phyloP scores from a whole-genome alignment of 2,113 vertebrate genomes.

The Megatriorchis doriae region DNA sequence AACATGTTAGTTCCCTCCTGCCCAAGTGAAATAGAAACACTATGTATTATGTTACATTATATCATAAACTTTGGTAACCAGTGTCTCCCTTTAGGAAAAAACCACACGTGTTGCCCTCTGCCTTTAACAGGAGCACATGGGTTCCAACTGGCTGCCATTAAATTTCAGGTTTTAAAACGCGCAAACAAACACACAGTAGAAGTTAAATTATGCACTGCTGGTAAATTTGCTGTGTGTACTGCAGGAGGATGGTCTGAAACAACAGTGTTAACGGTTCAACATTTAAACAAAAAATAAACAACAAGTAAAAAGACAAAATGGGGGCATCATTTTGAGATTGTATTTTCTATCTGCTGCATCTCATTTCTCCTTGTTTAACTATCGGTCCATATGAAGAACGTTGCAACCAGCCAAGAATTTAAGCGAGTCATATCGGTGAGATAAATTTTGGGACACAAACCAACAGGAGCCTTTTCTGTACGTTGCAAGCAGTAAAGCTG shows the following conservation, averaged over 20 bases:
- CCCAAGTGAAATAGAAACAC: not conserved
- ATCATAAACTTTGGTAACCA: not conserved
- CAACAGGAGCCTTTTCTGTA: constrained; percentile 67
- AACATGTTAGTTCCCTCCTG: not conserved
- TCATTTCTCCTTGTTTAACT: not conserved
- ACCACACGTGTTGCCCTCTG: not conserved
- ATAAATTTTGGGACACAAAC: constrained; percentile 76
- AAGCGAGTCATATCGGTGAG: constrained; percentile 53
- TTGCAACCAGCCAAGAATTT: not conserved
- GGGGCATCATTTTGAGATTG: not conserved
- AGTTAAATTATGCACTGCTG: not conserved
- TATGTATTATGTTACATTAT: not conserved
- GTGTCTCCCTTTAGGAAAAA: not conserved
- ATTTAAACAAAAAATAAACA: not conserved
- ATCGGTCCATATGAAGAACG: not conserved
- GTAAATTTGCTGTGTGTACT: not conserved
- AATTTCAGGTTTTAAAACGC: constrained; percentile 36
- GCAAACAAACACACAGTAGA: not conserved
- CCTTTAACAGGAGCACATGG: not conserved
- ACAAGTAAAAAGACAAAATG: not conserved
- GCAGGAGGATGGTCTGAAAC: not conserved
- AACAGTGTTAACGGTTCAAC: not conserved
- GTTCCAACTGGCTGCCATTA: not conserved
- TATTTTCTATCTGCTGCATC: not conserved
- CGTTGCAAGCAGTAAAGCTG: constrained; percentile 77